Evolutionary conservation across 2,797 vertebrate species (phyloP).

Genomic region (Tragelaphus eurycerus): DNA sequence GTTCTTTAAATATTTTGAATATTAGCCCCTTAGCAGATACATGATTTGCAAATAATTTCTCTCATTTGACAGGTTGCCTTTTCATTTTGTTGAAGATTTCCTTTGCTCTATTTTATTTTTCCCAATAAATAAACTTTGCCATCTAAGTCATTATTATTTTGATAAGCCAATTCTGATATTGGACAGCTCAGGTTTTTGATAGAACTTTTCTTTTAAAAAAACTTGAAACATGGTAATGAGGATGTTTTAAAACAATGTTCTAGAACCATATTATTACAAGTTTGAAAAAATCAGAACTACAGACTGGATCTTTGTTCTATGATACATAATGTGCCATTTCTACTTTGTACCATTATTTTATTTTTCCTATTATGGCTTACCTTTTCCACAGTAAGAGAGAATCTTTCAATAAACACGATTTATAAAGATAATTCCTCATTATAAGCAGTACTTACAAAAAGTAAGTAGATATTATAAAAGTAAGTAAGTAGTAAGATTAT

Average conservation of each 20-base stretch:
- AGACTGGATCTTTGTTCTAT: neutral
- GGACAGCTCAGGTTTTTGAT: neutral
- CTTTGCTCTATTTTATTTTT: neutral
- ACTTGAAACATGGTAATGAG: neutral
- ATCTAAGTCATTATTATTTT: neutral
- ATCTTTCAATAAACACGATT: slow-evolving; percentile 17
- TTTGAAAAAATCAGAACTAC: neutral
- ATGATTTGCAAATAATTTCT: neutral
- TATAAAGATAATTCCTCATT: neutral
- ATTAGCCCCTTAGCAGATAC: neutral
- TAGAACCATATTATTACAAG: neutral
- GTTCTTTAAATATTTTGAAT: neutral
- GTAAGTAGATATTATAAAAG: neutral
- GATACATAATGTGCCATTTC: neutral
- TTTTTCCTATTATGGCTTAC: neutral
- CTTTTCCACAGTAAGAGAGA: neutral
- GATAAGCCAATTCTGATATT: neutral
- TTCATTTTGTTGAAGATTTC: neutral
- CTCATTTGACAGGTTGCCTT: neutral
- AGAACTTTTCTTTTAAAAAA: neutral
- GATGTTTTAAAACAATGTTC: neutral
- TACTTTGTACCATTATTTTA: neutral
- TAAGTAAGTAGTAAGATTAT: too few relatives aligned
- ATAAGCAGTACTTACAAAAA: neutral
- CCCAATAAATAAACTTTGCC: neutral